Conservation (phyloP, 1,140 invertebrate genomes). For the Micrasema minimum region DNA sequence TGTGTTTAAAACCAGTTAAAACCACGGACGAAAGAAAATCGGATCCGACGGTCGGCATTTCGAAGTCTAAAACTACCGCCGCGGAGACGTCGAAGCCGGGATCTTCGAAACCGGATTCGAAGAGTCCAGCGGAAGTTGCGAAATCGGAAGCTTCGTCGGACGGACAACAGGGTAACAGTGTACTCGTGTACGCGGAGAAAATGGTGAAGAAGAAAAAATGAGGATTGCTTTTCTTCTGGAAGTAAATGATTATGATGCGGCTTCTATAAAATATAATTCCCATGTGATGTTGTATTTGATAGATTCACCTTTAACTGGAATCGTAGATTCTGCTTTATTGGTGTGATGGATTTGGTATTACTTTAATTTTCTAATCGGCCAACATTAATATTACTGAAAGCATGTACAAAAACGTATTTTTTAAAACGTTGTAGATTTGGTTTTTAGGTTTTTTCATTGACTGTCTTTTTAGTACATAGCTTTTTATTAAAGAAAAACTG, state of each 20-base stretch:
- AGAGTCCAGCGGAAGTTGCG: background rate
- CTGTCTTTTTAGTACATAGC: no score
- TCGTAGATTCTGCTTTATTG: no score
- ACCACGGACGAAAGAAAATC: background rate
- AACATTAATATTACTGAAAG: background rate
- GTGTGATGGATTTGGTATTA: no score
- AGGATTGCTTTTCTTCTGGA: conserved; percentile 54
- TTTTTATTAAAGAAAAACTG: no score
- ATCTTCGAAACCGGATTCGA: background rate
- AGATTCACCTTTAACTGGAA: no score
- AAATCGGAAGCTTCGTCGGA: background rate
- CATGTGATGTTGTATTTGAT: conserved; percentile 11
- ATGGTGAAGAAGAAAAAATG: conserved; percentile 53
- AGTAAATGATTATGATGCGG: conserved; percentile 34
- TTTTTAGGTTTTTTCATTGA: background rate
- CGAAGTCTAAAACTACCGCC: no score
- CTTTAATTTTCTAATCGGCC: background rate
- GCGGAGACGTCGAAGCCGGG: background rate
- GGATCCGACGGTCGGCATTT: no score
- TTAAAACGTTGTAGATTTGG: background rate
- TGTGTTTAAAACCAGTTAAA: background rate
- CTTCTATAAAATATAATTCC: conserved; percentile 23
- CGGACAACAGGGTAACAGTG: conserved; percentile 23
- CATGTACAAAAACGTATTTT: background rate
- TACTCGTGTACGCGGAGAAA: conserved; percentile 42